Percentiles rank a stretch among this genome's conserved stretches.
phyloP scores from a whole-genome alignment of 2,888 invertebrate genomes.

The Girardia tigrina region DNA sequence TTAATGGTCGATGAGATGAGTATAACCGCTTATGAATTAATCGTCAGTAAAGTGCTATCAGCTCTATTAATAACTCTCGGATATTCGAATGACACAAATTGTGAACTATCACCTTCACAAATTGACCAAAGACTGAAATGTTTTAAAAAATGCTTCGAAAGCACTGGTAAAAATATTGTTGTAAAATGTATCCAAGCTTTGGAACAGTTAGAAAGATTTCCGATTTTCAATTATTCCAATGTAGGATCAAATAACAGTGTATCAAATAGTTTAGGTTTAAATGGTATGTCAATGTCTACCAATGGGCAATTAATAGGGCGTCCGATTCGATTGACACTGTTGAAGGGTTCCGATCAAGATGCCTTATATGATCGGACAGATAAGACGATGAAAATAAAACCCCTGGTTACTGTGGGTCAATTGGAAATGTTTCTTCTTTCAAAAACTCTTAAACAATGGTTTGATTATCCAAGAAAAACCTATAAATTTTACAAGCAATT shows the following conservation, averaged over 20 bases:
- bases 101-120: neutral
- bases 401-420: slow-evolving; percentile 78
- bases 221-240: slow-evolving; percentile 77
- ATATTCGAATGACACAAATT: neutral
- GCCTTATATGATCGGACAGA: slow-evolving; percentile 65
- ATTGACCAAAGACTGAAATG: neutral
- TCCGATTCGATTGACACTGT: slow-evolving; percentile 72
- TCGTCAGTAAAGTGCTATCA: slow-evolving; percentile 83
- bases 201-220: slow-evolving; percentile 86
- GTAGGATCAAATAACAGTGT: slow-evolving; percentile 57
- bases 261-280: slow-evolving; percentile 50
- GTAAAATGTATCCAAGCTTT: slow-evolving; percentile 79
- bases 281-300: slow-evolving; percentile 56
- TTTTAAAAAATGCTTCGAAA: slow-evolving; percentile 24
- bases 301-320: slow-evolving; percentile 63
- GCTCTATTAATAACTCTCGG: slow-evolving; percentile 55
- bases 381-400: slow-evolving; percentile 73
- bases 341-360: slow-evolving; percentile 61
- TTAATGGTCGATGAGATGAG: slow-evolving; percentile 51
- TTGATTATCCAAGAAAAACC: slow-evolving; percentile 75
- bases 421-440: slow-evolving; percentile 78
- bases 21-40: slow-evolving; percentile 84
- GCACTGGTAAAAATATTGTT: slow-evolving; percentile 58
- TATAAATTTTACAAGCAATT: slow-evolving; percentile 76
- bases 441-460: slow-evolving; percentile 52